Conservation (phyloP, 2,113 vertebrate species). For the Erythrocercus mccallii region DNA sequence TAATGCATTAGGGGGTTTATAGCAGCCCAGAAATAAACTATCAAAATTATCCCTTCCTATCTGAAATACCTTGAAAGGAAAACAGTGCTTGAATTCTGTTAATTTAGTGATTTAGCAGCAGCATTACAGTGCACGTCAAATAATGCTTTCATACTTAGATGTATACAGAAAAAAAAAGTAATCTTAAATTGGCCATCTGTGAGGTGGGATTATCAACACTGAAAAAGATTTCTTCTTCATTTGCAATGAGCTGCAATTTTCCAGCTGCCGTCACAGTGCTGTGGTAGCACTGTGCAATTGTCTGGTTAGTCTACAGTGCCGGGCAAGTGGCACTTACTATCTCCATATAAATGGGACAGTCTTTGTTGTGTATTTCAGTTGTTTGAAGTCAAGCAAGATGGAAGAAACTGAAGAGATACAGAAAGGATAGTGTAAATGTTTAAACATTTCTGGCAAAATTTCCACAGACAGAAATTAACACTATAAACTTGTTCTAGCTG, state of each 20-base stretch:
- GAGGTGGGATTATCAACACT: not conserved
- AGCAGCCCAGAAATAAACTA: not conserved
- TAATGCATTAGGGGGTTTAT: not conserved
- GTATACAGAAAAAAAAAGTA: not conserved
- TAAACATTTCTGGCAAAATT: not conserved
- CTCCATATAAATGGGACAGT: not conserved
- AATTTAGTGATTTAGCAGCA: not conserved
- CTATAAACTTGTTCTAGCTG: not conserved
- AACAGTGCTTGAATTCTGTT: not conserved
- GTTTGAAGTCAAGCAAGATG: not conserved
- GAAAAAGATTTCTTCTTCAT: not conserved
- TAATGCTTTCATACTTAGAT: not conserved
- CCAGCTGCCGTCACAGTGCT: not conserved
- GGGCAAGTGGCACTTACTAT: not conserved
- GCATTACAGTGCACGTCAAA: not conserved
- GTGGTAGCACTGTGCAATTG: not conserved
- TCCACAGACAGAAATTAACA: not conserved
- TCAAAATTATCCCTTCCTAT: not conserved
- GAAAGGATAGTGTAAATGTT: not conserved
- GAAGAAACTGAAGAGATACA: not conserved
- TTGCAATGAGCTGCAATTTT: not conserved
- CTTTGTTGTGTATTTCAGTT: not conserved
- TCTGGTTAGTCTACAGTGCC: not conserved
- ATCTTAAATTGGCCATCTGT: not conserved
- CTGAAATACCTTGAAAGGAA: not conserved